Evolutionary conservation across 2,888 invertebrate species (phyloP), one percentile per base, ranked within the genome.

Genomic region (Andrena bucephala): DNA sequence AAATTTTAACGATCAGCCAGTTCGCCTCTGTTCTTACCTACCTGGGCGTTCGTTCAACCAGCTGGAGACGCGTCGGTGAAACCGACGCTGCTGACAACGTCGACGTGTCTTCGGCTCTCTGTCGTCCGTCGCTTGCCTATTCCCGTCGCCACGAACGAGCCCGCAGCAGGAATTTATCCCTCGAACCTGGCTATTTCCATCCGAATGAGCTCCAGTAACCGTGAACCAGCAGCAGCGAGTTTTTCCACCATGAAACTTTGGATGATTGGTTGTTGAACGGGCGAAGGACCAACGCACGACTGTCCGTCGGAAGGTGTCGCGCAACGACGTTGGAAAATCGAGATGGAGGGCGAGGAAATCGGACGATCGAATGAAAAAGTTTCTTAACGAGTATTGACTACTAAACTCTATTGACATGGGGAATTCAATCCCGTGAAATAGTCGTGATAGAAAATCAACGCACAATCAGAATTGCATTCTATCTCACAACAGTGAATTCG

Each of bases 1-100:
- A 91, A 91, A 91, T 91, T 92, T 92, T 89, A 92, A 92, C 89
- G 91, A 92, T 91, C 91, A 84, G 75, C 88, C 82, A 85, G 83
- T 62, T 68, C 57, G 24, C 50, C 6, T 59, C 52, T 75, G 69
- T 88, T 89, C 87, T 87, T 85, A 84, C 91, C 90, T 90, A 92
- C 92, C 91, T 92, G 91, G 85, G 81, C 48, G 48, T 86, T 86
- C 88, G 90, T 86, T 90, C 89, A 90, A 90, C 88, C 87, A 89
- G 89, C 87, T 89, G 89, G 83, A 89, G 90, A 88, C 84, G 86
- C 83, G 85, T 80, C 87, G 88, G 85, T 78, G 87, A 89, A 89
- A 86, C 82, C 87, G 69, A 67, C 84, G 86, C 85, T 70, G 13
- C n/a, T 50, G 69, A 68, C 67, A 74, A n/a, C 31, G 29, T 62